Conservation (phyloP, 2,113 vertebrate species). For the Bombycilla garrulus region DNA sequence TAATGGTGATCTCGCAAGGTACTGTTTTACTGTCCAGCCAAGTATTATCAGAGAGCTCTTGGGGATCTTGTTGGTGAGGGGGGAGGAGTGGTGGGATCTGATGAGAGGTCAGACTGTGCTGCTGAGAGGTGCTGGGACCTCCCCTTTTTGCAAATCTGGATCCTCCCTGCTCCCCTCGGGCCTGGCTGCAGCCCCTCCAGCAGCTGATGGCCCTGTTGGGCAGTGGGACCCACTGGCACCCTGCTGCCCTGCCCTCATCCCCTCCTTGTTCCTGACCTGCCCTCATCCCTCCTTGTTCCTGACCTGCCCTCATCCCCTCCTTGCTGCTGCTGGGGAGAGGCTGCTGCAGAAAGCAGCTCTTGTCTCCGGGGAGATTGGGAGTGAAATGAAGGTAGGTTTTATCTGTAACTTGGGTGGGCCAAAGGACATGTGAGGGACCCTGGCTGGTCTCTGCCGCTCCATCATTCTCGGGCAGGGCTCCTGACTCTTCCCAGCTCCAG, state of each 20-base stretch:
- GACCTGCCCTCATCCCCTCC: too few species aligned
- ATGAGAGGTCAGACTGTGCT: neutral
- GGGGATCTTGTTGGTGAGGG: neutral
- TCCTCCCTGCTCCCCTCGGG: neutral
- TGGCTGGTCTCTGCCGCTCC: neutral
- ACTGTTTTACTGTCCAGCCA: neutral
- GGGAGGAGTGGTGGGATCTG: neutral
- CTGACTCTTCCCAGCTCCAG: neutral
- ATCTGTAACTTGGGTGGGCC: neutral
- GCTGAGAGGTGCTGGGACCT: neutral
- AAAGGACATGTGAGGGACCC: accelerated
- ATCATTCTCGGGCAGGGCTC: neutral
- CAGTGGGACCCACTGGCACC: accelerated
- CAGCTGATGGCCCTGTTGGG: neutral
- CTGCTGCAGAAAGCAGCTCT: neutral
- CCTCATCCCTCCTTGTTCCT: too few species aligned
- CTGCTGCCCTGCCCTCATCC: neutral
- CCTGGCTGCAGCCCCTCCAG: neutral
- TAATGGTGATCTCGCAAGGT: too few species aligned
- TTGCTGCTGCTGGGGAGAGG: neutral
- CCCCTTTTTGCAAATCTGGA: neutral
- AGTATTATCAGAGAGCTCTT: neutral
- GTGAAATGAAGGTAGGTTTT: accelerated
- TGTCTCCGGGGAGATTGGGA: neutral
- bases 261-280: neutral